Evolutionary conservation across 2,113 vertebrate species (phyloP).

Genomic region (Steatornis caripensis): DNA sequence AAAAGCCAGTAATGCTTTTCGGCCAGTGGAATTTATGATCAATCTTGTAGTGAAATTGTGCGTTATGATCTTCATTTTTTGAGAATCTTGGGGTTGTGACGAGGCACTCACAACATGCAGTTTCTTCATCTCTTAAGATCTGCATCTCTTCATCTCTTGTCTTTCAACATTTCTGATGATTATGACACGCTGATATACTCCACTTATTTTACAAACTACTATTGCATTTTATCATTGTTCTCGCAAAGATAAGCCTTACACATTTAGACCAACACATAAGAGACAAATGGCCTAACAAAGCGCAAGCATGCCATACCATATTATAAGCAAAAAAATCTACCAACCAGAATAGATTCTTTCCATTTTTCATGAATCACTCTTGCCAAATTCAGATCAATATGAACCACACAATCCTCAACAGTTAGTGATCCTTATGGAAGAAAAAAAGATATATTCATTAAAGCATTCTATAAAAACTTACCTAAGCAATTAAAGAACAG

Average conservation of each 20-base stretch:
- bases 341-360: constrained; percentile 93
- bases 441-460: constrained; percentile 3
- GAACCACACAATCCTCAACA: constrained; percentile 87
- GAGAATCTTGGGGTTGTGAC: not conserved
- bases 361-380: constrained; percentile 94
- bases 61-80: not conserved
- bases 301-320: not conserved
- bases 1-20: not conserved
- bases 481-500: not conserved
- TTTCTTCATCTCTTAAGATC: not conserved
- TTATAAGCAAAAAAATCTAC: constrained; percentile 52
- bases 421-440: constrained; percentile 78
- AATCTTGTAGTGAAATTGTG: not conserved
- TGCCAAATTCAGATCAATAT: constrained; percentile 92
- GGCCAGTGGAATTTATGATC: not conserved
- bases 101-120: not conserved
- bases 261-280: not conserved
- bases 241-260: not conserved
- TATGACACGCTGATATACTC: not conserved
- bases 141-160: too few relatives aligned
- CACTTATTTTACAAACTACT: not conserved
- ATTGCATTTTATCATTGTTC: not conserved
- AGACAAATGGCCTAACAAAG: not conserved
- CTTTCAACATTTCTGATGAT: not conserved
- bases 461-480: not conserved